Evolutionary conservation across 2,888 invertebrate species (phyloP), one percentile per base, ranked within the genome.

Genomic region (Cristatella mucedo): DNA sequence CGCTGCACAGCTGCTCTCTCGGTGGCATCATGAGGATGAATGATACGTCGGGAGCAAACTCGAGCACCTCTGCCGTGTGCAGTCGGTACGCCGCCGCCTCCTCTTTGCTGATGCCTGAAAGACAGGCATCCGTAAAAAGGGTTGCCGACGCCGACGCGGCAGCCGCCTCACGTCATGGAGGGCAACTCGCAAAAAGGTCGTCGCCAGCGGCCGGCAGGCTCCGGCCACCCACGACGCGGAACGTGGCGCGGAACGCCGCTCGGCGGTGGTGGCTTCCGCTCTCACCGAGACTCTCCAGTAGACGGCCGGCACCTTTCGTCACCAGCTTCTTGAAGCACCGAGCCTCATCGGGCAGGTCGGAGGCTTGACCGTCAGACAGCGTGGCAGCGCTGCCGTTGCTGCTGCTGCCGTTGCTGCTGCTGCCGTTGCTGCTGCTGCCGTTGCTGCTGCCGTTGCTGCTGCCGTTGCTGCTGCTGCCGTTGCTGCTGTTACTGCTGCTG

Each of bases 91-190:
- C 54, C 13, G 50, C 44, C 7, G 52, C 53, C 21, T 57, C 48
- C 33, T 56, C 56, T 22, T 54, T 52, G n/a, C 51, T 46, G 31
- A 66, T 50, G 44, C 57, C 58, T 55, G 42, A 9, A 47, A 44
- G 11, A 41, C 16, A 33, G 30, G 16, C 19, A 19, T 6, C 4
- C 4, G 7, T 26, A 26, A 7, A 11, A 26, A 7, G 7, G 26
- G 26, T 11, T 7, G n/a, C 26, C 26, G n/a, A 26, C 26, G n/a
- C 9, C 9, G n/a, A 26, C n/a, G 26, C 9, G n/a, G 80, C 11
- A 93, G 69, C 63, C 84, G 82, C 50, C 83, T 80, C 93, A 93
- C 95, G 67, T 95, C 95, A 61, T n/a, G n/a, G n/a, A n/a, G n/a
- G n/a, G n/a, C n/a, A n/a, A n/a, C n/a, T n/a, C n/a, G n/a, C n/a